Percentiles rank a stretch among this genome's conserved stretches.
These are phyloP conservation scores for Onychostoma macrolepis DNA, from an alignment of 2,113 vertebrate species.

Conservation along the genomic window DNA sequence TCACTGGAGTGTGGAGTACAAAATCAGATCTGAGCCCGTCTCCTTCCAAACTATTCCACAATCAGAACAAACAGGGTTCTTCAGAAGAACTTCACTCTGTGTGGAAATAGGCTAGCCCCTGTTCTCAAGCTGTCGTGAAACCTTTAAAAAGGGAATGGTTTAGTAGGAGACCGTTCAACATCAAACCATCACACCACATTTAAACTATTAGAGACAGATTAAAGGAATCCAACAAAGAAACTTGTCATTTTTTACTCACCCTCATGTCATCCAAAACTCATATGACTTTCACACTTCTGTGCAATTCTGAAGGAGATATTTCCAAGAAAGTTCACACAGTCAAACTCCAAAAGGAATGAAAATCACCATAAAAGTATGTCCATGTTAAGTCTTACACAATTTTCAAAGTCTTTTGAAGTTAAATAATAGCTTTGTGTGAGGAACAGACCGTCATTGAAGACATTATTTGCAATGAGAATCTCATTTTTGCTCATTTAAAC, in stretches of 20 bases:
- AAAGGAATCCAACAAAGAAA: not conserved
- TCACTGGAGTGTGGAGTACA: slow-evolving; percentile 25
- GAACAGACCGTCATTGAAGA: too few species aligned
- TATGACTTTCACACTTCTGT: not conserved
- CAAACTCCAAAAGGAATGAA: not conserved
- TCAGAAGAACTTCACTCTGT: slow-evolving; percentile 43
- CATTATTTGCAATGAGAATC: too few species aligned
- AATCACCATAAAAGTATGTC: not conserved
- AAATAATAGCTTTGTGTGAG: too few species aligned
- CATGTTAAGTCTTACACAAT: not conserved
- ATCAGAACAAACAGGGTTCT: slow-evolving; percentile 46
- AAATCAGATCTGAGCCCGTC: slow-evolving; percentile 45
- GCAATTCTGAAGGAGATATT: not conserved
- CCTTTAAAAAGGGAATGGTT: slow-evolving; percentile 29
- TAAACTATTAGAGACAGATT: not conserved
- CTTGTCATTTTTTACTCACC: not conserved
- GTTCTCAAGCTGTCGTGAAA: slow-evolving; percentile 35
- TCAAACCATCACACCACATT: not conserved
- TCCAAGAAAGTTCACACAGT: not conserved
- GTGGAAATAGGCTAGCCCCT: slow-evolving; percentile 40
- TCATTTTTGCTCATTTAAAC: too few species aligned
- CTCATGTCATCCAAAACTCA: not conserved
- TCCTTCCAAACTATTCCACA: slow-evolving; percentile 38
- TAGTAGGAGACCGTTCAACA: slow-evolving; percentile 11
- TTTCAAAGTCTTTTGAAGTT: not conserved